Conservation (phyloP, 2,113 vertebrate genomes). For the Bufo bufo region DNA sequence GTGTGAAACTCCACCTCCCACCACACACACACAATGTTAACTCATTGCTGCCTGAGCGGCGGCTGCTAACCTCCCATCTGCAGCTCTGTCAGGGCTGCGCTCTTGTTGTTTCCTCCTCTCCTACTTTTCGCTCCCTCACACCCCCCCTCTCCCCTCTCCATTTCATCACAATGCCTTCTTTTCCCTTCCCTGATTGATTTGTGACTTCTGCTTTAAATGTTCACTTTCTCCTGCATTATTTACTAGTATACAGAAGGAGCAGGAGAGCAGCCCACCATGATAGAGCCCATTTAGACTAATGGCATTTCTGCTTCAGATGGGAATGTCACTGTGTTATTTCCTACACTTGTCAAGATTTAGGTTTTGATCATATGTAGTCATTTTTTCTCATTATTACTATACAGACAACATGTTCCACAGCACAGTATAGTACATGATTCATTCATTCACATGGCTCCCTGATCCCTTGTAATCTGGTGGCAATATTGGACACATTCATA, state of each 20-base stretch:
- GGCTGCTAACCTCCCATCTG: slow-evolving; percentile 14
- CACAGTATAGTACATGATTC: too few relatives aligned
- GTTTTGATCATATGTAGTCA: neutral
- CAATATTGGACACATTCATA: too few relatives aligned
- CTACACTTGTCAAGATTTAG: neutral
- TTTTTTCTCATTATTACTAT: neutral
- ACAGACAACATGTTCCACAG: too few relatives aligned
- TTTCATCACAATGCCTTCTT: slow-evolving; percentile 1
- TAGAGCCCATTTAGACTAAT: slow-evolving; percentile 9
- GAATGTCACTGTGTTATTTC: neutral
- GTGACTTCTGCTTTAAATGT: neutral
- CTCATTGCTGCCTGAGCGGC: slow-evolving; percentile 9
- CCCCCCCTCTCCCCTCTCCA: neutral
- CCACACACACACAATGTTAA: slow-evolving; percentile 33
- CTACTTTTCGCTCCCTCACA: neutral
- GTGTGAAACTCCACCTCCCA: slow-evolving; percentile 40
- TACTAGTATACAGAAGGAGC: neutral
- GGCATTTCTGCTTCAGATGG: neutral
- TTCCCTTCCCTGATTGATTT: slow-evolving; percentile 24
- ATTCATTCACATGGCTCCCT: too few relatives aligned
- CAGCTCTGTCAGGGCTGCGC: neutral
- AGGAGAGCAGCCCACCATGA: neutral
- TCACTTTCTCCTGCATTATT: slow-evolving; percentile 31
- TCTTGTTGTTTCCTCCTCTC: neutral
- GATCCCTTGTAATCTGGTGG: too few relatives aligned